Base-by-base conservation (phyloP, 2,888 invertebrate species). In the Pristionchus arcanus region DNA sequence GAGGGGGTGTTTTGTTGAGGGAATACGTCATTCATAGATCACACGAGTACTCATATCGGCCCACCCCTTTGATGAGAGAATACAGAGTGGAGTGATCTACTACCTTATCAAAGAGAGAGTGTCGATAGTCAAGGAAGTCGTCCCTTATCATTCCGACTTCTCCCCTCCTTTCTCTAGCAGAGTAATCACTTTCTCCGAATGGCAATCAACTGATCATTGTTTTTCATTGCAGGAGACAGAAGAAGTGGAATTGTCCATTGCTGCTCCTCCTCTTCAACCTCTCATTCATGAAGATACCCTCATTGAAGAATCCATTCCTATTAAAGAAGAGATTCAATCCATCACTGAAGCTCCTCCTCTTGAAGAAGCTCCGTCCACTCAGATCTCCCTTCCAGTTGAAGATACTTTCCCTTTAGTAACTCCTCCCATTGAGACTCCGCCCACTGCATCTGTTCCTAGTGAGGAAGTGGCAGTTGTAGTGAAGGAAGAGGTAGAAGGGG, bases 141-240 rank as follows among this genome's bases (percentile, higher is more conserved):
- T 77, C 42, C 21, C 77, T 77, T 42, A 77, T 77, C 77, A 49
- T 16, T 74, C 21, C 37, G 3, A 34, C 74, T 74, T 15, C 9
- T 21, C 55, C 21, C 55, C n/a, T n/a, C n/a, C n/a, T n/a, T n/a
- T 59, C 59, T 59, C 77, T 77, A 68, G n/a, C 68, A 68, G 31
- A 77, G 77, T 42, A 77, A 77, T 77, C 77, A 77, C 77, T 74
- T 74, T 74, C 74, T 77, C 77, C n/a, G 77, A 77, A 77, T 77
- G 42, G 49, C 77, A 77, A 42, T 42, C 77, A 42, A 42, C n/a
- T 77, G 77, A 77, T 77, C 77, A 49, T 42, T 77, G 42, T 77
- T 68, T 68, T n/a, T n/a, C 11, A 37, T 77, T 77, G 77, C 77
- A 77, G 77, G 77, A 77, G 25, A 42, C 37, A 21, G 77, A 74